Evolutionary conservation across 1,140 invertebrate species (phyloP).

Genomic region (Hyles euphorbiae): DNA sequence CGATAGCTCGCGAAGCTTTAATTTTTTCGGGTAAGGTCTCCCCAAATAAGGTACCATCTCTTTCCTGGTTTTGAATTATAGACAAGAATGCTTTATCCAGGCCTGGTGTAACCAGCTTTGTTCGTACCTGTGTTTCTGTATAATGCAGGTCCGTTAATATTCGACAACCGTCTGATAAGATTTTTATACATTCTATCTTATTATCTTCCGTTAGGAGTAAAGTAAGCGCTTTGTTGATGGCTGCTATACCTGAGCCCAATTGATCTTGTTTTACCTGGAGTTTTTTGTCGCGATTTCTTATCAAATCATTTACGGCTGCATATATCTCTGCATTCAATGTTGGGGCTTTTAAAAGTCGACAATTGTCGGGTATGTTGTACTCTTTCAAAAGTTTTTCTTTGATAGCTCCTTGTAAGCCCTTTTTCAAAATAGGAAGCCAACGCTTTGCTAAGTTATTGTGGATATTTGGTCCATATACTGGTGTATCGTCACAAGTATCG

Average conservation of each 20-base stretch:
- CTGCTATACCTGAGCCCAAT: conserved; percentile 6
- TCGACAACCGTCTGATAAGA: conserved; percentile 5
- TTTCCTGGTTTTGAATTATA: conserved; percentile 13
- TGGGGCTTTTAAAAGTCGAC: conserved; percentile 13
- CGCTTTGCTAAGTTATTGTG: no score
- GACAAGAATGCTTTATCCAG: conserved; percentile 23
- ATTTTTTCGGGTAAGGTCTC: conserved; percentile 23
- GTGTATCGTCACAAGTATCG: no score
- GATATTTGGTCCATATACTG: no score
- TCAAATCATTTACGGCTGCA: conserved; percentile 3
- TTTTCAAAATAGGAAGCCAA: no score
- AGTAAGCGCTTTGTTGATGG: conserved; percentile 1
- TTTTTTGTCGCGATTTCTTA: conserved; percentile 8
- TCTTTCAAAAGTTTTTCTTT: conserved; percentile 7
- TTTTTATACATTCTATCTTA: conserved; percentile 7
- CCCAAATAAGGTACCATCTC: conserved; percentile 26
- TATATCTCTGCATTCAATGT: conserved; percentile 17
- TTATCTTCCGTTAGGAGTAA: neutral
- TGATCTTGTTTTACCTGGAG: conserved; percentile 6
- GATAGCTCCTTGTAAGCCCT: neutral
- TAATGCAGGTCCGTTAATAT: conserved; percentile 6
- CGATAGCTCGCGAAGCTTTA: conserved; percentile 19
- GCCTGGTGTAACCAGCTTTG: conserved; percentile 10
- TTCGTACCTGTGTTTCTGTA: conserved; percentile 3
- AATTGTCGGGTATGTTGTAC: conserved; percentile 9